Evolutionary conservation across 1,140 invertebrate genomes (phyloP).

Genomic region (Euura saliciscinereae): DNA sequence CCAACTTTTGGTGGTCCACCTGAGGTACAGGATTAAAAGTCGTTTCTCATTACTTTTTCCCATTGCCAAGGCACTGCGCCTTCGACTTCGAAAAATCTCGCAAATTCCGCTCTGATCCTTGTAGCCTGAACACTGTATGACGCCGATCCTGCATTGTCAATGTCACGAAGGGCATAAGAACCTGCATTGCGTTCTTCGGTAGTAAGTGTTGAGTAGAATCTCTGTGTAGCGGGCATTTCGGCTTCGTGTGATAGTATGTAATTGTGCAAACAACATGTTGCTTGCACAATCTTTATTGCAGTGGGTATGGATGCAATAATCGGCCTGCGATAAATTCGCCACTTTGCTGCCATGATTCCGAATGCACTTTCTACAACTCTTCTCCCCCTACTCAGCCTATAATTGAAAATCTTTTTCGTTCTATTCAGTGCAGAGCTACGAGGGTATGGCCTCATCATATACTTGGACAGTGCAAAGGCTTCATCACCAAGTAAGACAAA

Average conservation of each 20-base stretch:
- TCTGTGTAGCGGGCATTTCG: not conserved
- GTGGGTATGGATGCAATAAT: not conserved
- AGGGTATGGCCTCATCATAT: constrained; percentile 42
- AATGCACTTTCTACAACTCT: constrained; percentile 54
- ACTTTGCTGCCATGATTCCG: constrained; percentile 39
- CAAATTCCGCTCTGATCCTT: not conserved
- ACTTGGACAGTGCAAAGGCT: constrained; percentile 36
- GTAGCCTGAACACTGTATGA: not conserved
- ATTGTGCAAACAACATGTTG: not conserved
- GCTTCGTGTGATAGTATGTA: not conserved
- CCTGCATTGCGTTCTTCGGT: not conserved
- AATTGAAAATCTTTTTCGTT: constrained; percentile 43
- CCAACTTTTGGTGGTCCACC: too few relatives aligned
- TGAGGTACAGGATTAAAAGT: not conserved
- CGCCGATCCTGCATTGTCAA: not conserved
- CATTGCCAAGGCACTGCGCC: not conserved
- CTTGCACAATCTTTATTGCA: not conserved
- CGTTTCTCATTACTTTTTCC: not conserved
- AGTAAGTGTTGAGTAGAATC: not conserved
- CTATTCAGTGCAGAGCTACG: constrained; percentile 27
- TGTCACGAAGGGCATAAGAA: not conserved
- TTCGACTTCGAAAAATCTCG: not conserved
- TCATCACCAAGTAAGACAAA: constrained; percentile 39
- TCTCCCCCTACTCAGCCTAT: constrained; percentile 47
- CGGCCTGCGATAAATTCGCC: constrained; percentile 16